Percentiles rank a stretch among this genome's conserved stretches.
Evolutionary conservation across 2,888 invertebrate species (phyloP).

Genomic region (Zygaena filipendulae): DNA sequence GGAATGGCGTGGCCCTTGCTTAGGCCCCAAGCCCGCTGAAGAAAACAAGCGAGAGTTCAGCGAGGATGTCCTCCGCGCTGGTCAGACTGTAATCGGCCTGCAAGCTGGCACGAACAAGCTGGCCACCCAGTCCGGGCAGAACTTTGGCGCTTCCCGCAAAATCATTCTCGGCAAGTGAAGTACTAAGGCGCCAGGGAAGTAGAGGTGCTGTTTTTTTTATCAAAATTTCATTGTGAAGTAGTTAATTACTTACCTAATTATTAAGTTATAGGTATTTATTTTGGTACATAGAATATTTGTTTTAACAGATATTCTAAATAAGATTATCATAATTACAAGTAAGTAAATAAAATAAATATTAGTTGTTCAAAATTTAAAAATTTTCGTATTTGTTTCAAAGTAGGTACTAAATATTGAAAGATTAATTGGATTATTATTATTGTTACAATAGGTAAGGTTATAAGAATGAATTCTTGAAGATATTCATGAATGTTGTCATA

Average conservation of each 20-base stretch:
- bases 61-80: conserved; percentile 84
- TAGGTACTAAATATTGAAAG: too few relatives aligned
- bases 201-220: not conserved
- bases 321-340: too few relatives aligned
- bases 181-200: conserved; percentile 17
- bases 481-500: too few relatives aligned
- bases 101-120: conserved; percentile 90
- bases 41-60: conserved; percentile 85
- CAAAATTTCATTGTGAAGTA: not conserved
- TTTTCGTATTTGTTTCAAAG: too few relatives aligned
- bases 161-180: conserved; percentile 80
- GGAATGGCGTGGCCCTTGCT: conserved; percentile 83
- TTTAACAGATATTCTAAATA: too few relatives aligned
- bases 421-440: too few relatives aligned
- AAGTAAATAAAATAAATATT: too few relatives aligned
- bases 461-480: too few relatives aligned
- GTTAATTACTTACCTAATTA: not conserved
- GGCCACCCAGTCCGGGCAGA: conserved; percentile 88
- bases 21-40: conserved; percentile 89
- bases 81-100: conserved; percentile 85
- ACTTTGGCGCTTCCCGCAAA: conserved; percentile 85
- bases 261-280: too few relatives aligned
- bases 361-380: too few relatives aligned
- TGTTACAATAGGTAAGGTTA: too few relatives aligned
- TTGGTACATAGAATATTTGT: too few relatives aligned